Percentiles rank a stretch among this genome's conserved stretches.
Conservation (phyloP, 2,888 invertebrate genomes). For the Coremacera marginata region DNA sequence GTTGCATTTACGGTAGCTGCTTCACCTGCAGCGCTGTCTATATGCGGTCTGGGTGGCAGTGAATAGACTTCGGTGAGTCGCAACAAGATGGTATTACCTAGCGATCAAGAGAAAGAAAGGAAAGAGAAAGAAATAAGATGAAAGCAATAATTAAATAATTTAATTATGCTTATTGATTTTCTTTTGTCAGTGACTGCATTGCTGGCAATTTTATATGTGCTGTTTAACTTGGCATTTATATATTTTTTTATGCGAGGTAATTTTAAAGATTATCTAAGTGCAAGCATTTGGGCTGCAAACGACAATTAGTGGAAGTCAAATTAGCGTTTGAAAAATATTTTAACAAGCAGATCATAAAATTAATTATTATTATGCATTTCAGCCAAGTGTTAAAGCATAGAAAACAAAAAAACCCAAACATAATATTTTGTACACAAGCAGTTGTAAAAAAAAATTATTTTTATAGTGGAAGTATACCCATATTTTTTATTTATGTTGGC, state of each 20-base stretch:
- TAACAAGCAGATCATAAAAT: too few relatives aligned
- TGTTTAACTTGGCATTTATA: not conserved
- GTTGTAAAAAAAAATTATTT: too few relatives aligned
- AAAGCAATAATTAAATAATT: not conserved
- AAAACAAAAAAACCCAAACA: too few relatives aligned
- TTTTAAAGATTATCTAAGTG: too few relatives aligned
- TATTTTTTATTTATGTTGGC: too few relatives aligned
- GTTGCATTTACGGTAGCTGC: not conserved
- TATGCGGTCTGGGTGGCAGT: conserved; percentile 42
- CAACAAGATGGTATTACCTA: conserved; percentile 67
- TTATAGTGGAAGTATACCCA: too few relatives aligned
- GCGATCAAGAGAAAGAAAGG: conserved; percentile 5
- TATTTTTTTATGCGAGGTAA: not conserved
- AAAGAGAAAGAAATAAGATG: not conserved
- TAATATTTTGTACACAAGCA: too few relatives aligned
- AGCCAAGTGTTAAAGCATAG: too few relatives aligned
- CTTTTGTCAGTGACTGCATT: not conserved
- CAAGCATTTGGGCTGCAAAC: too few relatives aligned
- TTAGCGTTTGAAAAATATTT: too few relatives aligned
- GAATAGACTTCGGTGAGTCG: conserved; percentile 67
- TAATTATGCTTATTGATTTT: not conserved
- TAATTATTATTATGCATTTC: too few relatives aligned
- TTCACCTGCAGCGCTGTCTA: not conserved
- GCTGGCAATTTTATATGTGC: not conserved
- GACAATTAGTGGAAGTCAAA: too few relatives aligned